A percentile compares a stretch with the other conserved stretches of the same genome.
Evolutionary conservation across 1,140 invertebrate genomes (phyloP).

Genomic region (Odontomachus brunneus): DNA sequence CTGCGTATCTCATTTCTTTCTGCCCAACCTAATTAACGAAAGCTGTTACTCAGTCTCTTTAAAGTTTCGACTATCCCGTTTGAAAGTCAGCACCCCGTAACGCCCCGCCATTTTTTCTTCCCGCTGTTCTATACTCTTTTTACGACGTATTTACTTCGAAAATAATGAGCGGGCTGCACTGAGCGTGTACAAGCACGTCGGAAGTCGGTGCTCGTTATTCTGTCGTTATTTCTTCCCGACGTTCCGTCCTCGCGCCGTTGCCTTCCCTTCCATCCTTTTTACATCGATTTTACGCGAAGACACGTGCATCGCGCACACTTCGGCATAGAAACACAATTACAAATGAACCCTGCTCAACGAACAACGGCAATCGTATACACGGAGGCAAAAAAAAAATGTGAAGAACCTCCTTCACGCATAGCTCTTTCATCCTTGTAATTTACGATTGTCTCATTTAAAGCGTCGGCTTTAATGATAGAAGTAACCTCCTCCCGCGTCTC

Average conservation of each 20-base stretch:
- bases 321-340: conserved; percentile 1
- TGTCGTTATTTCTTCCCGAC: conserved; percentile 60
- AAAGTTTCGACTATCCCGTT: conserved; percentile 52
- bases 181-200: conserved; percentile 43
- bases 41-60: conserved; percentile 38
- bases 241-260: conserved; percentile 10
- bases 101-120: conserved; percentile 29
- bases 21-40: conserved; percentile 56
- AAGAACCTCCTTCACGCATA: background rate
- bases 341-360: conserved; percentile 16
- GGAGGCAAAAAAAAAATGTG: background rate
- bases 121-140: conserved; percentile 4
- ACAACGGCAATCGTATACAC: background rate
- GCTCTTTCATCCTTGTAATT: conserved; percentile 1
- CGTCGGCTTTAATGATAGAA: no score
- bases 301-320: background rate
- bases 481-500: no score
- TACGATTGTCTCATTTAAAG: conserved; percentile 3
- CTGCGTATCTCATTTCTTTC: background rate
- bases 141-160: conserved; percentile 67
- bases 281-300: conserved; percentile 38
- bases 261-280: conserved; percentile 6
- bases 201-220: conserved; percentile 65
- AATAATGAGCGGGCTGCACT: conserved; percentile 66
- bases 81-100: conserved; percentile 32